These are phyloP conservation scores for Elaeidobius kamerunicus DNA, from an alignment of 2,888 invertebrate species.

Conservation along the genomic window DNA sequence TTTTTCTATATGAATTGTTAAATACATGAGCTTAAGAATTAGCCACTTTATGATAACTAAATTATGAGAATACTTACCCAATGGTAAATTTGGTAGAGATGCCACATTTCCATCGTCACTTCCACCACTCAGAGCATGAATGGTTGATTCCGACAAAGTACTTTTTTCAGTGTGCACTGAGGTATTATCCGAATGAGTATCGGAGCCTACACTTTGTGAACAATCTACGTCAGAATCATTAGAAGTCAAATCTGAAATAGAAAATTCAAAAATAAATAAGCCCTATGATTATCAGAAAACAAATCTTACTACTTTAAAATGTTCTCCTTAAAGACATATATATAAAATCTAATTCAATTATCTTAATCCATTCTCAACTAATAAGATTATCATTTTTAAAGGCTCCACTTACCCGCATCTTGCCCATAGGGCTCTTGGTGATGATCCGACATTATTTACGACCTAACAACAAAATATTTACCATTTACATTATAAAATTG, in stretches of 20 bases:
- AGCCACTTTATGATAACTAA: background rate
- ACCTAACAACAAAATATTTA: too few relatives aligned
- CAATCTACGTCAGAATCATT: slow-evolving; percentile 49
- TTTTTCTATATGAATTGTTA: too few relatives aligned
- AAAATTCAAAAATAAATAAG: background rate
- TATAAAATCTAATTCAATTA: slow-evolving; percentile 11
- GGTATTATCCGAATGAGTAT: slow-evolving; percentile 48
- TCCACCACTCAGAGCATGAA: slow-evolving; percentile 41
- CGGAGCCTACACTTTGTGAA: slow-evolving; percentile 48
- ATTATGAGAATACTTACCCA: slow-evolving; percentile 31
- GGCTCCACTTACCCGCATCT: slow-evolving; percentile 20
- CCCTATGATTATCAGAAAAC: background rate
- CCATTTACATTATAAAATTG: background rate
- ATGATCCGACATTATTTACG: slow-evolving; percentile 22
- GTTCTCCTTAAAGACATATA: background rate
- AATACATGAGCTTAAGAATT: too few relatives aligned
- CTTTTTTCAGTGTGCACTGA: slow-evolving; percentile 47
- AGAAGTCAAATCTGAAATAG: slow-evolving; percentile 35
- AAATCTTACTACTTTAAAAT: background rate
- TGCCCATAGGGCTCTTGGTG: slow-evolving; percentile 18
- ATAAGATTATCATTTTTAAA: slow-evolving; percentile 3
- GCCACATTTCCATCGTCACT: slow-evolving; percentile 36
- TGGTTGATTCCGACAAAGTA: slow-evolving; percentile 43
- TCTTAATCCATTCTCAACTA: slow-evolving; percentile 6
- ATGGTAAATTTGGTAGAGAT: slow-evolving; percentile 30